Evolutionary conservation across 2,888 invertebrate genomes (phyloP).

Genomic region (Pristionchus entomophagus): DNA sequence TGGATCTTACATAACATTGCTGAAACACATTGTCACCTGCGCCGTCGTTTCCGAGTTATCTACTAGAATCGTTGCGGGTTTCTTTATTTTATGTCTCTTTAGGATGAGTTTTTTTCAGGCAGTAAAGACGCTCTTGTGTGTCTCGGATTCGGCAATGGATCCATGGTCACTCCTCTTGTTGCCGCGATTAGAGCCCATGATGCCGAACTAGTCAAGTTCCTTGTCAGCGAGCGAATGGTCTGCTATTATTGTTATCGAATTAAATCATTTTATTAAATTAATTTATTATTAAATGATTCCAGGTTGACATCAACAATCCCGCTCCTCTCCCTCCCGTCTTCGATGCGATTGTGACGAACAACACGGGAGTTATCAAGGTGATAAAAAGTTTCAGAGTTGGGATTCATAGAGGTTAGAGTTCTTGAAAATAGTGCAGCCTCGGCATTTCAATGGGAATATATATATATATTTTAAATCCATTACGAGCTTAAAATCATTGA

Average conservation of each 20-base stretch:
- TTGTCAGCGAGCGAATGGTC: not conserved
- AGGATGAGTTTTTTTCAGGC: not conserved
- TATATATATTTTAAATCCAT: too few relatives aligned
- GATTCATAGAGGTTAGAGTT: not conserved
- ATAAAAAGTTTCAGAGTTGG: too few relatives aligned
- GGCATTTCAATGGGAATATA: not conserved
- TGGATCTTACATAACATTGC: too few relatives aligned
- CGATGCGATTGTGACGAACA: conserved; percentile 12
- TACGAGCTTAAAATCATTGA: too few relatives aligned
- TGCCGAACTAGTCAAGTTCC: not conserved
- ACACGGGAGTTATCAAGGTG: conserved; percentile 11
- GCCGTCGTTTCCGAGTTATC: too few relatives aligned
- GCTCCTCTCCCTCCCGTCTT: not conserved
- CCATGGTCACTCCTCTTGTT: not conserved
- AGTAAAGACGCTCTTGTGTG: not conserved
- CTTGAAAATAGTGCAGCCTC: not conserved
- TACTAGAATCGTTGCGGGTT: too few relatives aligned
- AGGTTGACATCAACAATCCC: not conserved
- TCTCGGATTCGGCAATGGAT: not conserved
- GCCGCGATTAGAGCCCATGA: conserved; percentile 13
- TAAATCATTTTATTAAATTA: too few relatives aligned
- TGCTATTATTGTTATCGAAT: not conserved
- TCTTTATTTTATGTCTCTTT: too few relatives aligned
- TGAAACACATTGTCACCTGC: too few relatives aligned
- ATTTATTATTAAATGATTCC: not conserved